These are phyloP conservation scores for Apotomis capreana DNA, from an alignment of 2,888 invertebrate species.

Conservation along the genomic window DNA sequence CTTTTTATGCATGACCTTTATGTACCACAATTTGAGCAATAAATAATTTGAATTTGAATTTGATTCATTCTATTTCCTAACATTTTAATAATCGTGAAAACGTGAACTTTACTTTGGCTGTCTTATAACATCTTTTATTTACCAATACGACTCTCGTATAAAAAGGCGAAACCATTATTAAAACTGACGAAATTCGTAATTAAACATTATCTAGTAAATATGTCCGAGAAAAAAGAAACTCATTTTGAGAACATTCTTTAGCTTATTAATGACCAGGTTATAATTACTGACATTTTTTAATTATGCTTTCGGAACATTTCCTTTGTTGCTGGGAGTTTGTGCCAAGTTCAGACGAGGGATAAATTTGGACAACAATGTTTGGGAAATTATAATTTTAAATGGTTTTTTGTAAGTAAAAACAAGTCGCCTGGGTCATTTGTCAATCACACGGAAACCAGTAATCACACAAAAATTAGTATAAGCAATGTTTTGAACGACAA, in stretches of 20 bases:
- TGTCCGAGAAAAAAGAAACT: conserved; percentile 25
- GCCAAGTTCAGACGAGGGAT: conserved; percentile 10
- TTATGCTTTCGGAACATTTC: conserved; percentile 27
- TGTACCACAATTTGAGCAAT: too few relatives aligned
- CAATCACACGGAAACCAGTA: background rate
- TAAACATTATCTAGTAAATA: conserved; percentile 35
- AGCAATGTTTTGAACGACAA: too few relatives aligned
- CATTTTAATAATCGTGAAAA: too few relatives aligned
- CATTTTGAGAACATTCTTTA: conserved; percentile 25
- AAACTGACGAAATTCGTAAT: conserved; percentile 26
- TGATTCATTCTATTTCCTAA: too few relatives aligned
- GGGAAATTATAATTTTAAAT: conserved; percentile 10
- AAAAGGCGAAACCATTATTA: background rate
- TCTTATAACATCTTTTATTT: too few relatives aligned
- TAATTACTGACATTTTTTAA: conserved; percentile 38
- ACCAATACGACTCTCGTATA: background rate
- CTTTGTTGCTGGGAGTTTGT: conserved; percentile 31
- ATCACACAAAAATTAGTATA: background rate
- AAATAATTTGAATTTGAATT: too few relatives aligned
- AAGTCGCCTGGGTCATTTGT: conserved; percentile 1
- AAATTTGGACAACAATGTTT: conserved; percentile 26
- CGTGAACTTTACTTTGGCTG: too few relatives aligned
- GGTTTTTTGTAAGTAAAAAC: conserved; percentile 4
- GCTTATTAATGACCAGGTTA: conserved; percentile 38
- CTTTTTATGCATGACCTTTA: too few relatives aligned